These are phyloP conservation scores for Paracentrotus lividus DNA, from an alignment of 53 echinoderm and acorn worm genomes.

Conservation along the genomic window DNA sequence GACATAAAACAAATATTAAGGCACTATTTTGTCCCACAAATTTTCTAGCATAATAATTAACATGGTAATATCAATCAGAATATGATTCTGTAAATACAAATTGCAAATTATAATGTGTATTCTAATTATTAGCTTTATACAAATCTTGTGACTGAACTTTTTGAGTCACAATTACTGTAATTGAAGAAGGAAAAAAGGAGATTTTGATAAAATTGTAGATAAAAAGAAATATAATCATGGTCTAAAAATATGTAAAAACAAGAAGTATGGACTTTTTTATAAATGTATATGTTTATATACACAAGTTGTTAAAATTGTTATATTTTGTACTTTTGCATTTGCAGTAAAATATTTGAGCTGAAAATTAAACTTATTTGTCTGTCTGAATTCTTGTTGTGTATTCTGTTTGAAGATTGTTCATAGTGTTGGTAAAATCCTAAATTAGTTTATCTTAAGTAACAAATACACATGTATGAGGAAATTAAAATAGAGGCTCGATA, in stretches of 20 bases:
- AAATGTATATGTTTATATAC: background rate
- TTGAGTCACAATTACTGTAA: background rate
- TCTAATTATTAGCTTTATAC: background rate
- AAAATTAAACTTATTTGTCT: background rate
- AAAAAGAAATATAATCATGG: background rate
- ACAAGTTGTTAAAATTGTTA: background rate
- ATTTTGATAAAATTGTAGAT: background rate
- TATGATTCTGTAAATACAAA: too few species aligned
- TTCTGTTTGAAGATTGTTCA: background rate
- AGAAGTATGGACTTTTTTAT: background rate
- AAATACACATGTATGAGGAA: too few species aligned
- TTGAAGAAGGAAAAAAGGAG: background rate
- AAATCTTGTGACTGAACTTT: background rate
- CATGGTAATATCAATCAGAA: background rate
- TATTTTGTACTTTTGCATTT: conserved; percentile 47
- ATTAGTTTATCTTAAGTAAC: too few species aligned
- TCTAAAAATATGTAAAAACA: background rate
- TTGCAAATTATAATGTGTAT: background rate
- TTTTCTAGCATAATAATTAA: background rate
- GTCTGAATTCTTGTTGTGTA: background rate
- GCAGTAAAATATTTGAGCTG: conserved; percentile 15
- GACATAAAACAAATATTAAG: background rate
- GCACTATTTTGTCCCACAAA: background rate
- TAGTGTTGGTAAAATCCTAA: too few species aligned
- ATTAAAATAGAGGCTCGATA: too few species aligned